phyloP scores from a whole-genome alignment of 2,113 vertebrate genomes.

The Carollia perspicillata region DNA sequence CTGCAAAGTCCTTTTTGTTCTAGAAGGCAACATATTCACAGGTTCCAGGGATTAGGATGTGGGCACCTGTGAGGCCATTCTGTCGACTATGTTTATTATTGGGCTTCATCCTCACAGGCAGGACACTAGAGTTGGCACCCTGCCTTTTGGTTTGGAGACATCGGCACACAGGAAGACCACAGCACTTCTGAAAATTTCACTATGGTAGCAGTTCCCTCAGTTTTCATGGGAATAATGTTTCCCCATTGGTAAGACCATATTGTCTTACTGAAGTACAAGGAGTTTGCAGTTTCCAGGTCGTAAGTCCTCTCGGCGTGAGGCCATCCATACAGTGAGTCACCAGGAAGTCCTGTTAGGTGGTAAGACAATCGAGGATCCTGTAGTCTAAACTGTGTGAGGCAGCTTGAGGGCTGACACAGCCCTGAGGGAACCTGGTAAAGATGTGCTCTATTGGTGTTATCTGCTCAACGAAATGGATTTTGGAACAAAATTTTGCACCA shows the following conservation, averaged over 20 bases:
- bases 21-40: no score
- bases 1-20: no score
- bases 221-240: no score
- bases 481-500: background rate
- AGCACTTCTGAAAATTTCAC: no score
- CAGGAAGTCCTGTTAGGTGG: background rate
- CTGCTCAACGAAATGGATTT: background rate
- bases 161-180: no score
- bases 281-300: background rate
- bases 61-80: background rate
- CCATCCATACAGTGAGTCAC: background rate
- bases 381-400: background rate
- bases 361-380: background rate
- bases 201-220: no score
- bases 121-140: no score
- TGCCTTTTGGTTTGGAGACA: no score
- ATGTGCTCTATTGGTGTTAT: background rate
- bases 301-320: background rate
- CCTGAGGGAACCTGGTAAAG: background rate
- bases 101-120: no score
- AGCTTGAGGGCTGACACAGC: background rate
- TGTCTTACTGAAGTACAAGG: background rate
- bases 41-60: no score
- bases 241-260: no score
- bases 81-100: no score